Evolutionary conservation across 2,113 vertebrate species (phyloP), one percentile per base, ranked within the genome.

Genomic region (Cygnus buccinator): DNA sequence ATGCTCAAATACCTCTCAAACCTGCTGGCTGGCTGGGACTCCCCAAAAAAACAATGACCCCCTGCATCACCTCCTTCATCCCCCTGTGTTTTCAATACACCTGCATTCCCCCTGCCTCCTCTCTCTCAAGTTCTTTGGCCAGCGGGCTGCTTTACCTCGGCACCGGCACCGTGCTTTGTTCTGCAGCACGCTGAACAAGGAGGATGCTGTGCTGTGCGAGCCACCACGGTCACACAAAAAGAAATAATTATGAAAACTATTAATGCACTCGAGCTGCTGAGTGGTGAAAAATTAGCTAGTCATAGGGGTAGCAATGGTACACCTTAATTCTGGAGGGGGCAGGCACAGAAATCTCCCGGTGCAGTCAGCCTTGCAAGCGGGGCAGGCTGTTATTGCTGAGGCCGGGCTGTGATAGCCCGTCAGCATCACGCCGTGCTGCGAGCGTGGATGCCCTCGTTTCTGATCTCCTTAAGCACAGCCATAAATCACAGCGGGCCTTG

Each of bases 21-120:
- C 13, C 12, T 19, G 9, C 23, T 2, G 62, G 17, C 73, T 58
- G 72, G 17, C 77, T 58, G 61, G 31, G 29, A 17, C 12, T 26
- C 10, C 28, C 21, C 46, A 48, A 11, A 48, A 48, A 21, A 48
- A 48, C 46, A 48, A 48, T 21, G 46, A 48, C 26, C 7, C 17
- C 26, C 13, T 0, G 0, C 6, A 0, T 14, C 4, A 1, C 31
- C 35, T 23, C 44, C 26, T 50, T 29, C 33, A 10, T 5, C n/a
- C 39, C 39, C 43, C 28, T 4, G 2, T 28, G 19, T 13, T 31
- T 48, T 48, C 46, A 10, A 11, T 48, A 48, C 20, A 48, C 20
- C 46, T 70, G 21, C 33, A 25, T 22, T 16, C 55, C 41, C 46
- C 21, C 59, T 0, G 21, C 20, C 14, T 59, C 61, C 25, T 26